Evolutionary conservation across 1,140 invertebrate species (phyloP).

Genomic region (Drosophila busckii): DNA sequence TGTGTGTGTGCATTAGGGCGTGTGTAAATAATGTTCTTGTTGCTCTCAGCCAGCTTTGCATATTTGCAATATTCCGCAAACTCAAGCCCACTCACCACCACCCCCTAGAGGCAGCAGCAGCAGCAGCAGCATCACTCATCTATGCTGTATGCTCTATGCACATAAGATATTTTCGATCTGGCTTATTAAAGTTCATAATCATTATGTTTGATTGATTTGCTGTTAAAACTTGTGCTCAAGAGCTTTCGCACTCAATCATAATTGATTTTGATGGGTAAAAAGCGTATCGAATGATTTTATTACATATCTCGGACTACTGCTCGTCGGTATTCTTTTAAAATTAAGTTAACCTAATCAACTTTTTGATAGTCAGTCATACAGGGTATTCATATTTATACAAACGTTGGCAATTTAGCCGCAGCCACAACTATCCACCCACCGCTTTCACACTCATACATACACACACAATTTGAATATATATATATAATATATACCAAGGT

Average conservation of each 20-base stretch:
- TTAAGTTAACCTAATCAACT: too few species aligned
- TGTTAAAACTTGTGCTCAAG: too few species aligned
- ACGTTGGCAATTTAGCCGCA: slow-evolving; percentile 1
- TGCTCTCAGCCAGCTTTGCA: slow-evolving; percentile 36
- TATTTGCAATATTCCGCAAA: slow-evolving; percentile 33
- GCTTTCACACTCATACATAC: slow-evolving; percentile 1
- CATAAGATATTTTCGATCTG: too few species aligned
- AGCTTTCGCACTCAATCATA: too few species aligned
- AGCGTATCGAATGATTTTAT: too few species aligned
- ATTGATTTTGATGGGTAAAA: too few species aligned
- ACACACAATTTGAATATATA: slow-evolving; percentile 4
- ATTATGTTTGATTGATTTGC: too few species aligned
- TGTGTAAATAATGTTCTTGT: too few species aligned
- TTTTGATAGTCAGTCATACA: too few species aligned
- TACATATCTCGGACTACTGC: too few species aligned
- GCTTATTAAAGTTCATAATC: too few species aligned
- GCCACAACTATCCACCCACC: background rate
- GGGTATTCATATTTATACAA: slow-evolving; percentile 32
- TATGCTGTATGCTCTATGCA: background rate
- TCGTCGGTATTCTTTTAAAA: too few species aligned
- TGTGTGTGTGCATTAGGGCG: slow-evolving; percentile 12
- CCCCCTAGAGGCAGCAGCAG: background rate
- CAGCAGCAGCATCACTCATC: slow-evolving; percentile 1
- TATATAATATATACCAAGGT: slow-evolving; percentile 2
- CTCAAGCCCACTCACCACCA: background rate